A percentile compares a stretch with the other conserved stretches of the same genome.
Conservation (phyloP, 2,113 vertebrate genomes). For the Ptychochromis oligacanthus region DNA sequence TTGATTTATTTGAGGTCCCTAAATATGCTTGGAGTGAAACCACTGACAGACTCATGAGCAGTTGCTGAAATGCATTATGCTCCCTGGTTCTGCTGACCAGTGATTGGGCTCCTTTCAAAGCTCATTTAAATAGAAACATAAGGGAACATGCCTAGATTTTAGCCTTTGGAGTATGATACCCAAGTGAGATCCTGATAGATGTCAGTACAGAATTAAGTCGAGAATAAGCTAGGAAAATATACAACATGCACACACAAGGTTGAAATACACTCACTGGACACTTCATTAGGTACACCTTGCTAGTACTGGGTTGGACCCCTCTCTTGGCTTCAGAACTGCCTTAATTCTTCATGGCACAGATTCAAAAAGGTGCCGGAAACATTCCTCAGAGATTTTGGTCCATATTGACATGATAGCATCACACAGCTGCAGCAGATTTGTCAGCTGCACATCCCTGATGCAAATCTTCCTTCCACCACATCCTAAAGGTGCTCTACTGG, state of each 20-base stretch:
- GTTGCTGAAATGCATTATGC: constrained; percentile 10
- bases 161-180: not conserved
- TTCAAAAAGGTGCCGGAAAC: not conserved
- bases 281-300: not conserved
- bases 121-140: not conserved
- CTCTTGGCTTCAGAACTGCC: not conserved
- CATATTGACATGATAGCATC: not conserved
- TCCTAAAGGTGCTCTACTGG: not conserved
- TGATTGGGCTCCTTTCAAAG: not conserved
- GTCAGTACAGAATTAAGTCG: not conserved
- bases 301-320: too few relatives aligned
- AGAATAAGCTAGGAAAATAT: not conserved
- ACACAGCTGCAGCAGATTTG: not conserved
- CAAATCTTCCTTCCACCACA: not conserved
- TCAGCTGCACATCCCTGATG: not conserved
- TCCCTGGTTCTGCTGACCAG: constrained; percentile 11
- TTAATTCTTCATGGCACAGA: not conserved
- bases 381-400: not conserved
- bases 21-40: constrained; percentile 10
- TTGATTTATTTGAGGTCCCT: constrained; percentile 36
- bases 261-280: not conserved
- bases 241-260: not conserved
- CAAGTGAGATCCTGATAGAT: not conserved
- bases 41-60: constrained; percentile 20
- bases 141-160: not conserved